phyloP scores from a whole-genome alignment of 2,888 invertebrate species.

The Ypsolopha sequella region DNA sequence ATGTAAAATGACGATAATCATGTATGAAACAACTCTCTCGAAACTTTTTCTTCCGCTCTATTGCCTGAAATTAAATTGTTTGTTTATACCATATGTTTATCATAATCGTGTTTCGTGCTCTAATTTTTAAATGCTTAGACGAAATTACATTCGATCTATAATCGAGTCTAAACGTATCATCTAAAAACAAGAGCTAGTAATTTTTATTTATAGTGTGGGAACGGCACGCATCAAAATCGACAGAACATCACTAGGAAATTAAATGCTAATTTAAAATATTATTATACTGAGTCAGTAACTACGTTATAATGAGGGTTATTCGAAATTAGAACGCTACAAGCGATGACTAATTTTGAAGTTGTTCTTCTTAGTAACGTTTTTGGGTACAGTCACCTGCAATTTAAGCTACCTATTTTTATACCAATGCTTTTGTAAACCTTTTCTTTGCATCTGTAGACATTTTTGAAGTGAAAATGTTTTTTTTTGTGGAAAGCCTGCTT shows the following conservation, averaged over 20 bases:
- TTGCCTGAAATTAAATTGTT: not conserved
- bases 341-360: constrained; percentile 45
- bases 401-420: too few species aligned
- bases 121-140: constrained; percentile 1
- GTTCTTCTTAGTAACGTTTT: not conserved
- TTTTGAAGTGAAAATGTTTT: too few species aligned
- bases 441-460: too few species aligned
- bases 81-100: not conserved
- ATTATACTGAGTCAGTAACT: constrained; percentile 55
- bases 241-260: constrained; percentile 53
- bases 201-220: constrained; percentile 35
- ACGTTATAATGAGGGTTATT: constrained; percentile 53
- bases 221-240: constrained; percentile 33
- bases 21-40: too few species aligned
- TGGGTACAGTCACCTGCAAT: too few species aligned
- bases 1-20: too few species aligned
- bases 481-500: too few species aligned
- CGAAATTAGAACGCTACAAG: constrained; percentile 56
- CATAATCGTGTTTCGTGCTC: not conserved
- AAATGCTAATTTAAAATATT: constrained; percentile 67
- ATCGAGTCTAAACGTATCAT: constrained; percentile 4
- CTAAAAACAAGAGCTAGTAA: constrained; percentile 28
- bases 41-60: too few species aligned
- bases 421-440: too few species aligned
- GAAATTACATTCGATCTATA: constrained; percentile 3